phyloP scores from a whole-genome alignment of 2,797 vertebrate genomes.

The Poliocrania exsul region DNA sequence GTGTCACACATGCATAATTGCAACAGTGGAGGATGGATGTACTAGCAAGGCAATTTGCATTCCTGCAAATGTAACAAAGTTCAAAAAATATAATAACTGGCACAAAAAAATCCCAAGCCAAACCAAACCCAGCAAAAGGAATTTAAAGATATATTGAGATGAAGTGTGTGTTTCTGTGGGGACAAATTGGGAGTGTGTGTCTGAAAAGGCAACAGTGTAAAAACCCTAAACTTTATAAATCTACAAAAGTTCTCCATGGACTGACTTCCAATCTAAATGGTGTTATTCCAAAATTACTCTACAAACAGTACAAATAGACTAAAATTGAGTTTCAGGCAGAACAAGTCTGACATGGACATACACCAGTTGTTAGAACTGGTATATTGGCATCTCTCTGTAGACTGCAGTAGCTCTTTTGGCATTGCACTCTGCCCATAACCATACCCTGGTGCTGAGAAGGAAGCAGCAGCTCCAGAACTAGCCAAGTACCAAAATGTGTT shows the following conservation, averaged over 20 bases:
- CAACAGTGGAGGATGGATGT: not conserved
- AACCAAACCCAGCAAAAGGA: not conserved
- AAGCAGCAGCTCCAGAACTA: not conserved
- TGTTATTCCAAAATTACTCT: not conserved
- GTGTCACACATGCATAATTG: slow-evolving; percentile 22
- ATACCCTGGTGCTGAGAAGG: not conserved
- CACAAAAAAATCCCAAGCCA: not conserved
- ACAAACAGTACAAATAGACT: not conserved
- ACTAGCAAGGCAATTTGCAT: slow-evolving; percentile 2
- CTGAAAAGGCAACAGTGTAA: not conserved
- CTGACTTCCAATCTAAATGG: not conserved
- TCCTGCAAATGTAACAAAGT: not conserved
- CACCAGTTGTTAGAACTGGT: not conserved
- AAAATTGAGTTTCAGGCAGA: not conserved
- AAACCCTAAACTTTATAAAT: not conserved
- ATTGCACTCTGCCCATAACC: not conserved
- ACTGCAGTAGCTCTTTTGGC: not conserved
- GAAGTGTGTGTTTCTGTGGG: not conserved
- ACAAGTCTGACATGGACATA: not conserved
- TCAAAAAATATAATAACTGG: not conserved
- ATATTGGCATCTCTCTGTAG: not conserved
- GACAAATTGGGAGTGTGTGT: not conserved
- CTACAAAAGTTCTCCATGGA: not conserved
- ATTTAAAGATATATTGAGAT: not conserved
- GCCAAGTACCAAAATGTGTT: not conserved